Evolutionary conservation across 2,113 vertebrate species (phyloP).

Genomic region (Spea bombifrons): DNA sequence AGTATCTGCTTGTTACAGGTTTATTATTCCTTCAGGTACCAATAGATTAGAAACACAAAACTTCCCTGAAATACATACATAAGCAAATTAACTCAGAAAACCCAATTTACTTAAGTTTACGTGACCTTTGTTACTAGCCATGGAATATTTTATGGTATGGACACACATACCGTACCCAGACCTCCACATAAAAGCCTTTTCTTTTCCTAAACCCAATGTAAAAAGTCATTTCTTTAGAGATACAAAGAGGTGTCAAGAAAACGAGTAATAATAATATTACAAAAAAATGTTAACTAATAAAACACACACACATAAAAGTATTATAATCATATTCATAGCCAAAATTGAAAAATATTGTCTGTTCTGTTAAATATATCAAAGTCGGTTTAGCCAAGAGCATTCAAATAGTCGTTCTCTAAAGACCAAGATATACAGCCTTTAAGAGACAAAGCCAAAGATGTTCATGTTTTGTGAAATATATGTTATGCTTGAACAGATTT

Average conservation of each 20-base stretch:
- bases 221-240: constrained; percentile 10
- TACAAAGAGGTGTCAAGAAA: constrained; percentile 9
- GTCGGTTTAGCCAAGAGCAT: no score
- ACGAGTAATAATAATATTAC: neutral
- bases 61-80: neutral
- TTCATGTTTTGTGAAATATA: constrained; percentile 38
- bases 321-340: no score
- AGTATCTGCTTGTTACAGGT: neutral
- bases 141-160: constrained; percentile 21
- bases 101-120: constrained; percentile 8
- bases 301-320: no score
- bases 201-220: constrained; percentile 19
- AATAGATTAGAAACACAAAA: constrained; percentile 2
- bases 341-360: no score
- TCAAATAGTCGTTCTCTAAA: neutral
- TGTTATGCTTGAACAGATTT: constrained; percentile 32
- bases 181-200: constrained; percentile 26
- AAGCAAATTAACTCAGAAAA: constrained; percentile 18
- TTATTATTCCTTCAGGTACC: neutral
- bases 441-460: constrained; percentile 18
- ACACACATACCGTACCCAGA: constrained; percentile 4
- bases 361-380: no score
- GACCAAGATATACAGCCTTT: constrained; percentile 15
- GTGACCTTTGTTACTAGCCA: constrained; percentile 9
- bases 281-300: neutral